These are phyloP conservation scores for Artibeus jamaicensis DNA, from an alignment of 2,797 vertebrate genomes.

Conservation along the genomic window DNA sequence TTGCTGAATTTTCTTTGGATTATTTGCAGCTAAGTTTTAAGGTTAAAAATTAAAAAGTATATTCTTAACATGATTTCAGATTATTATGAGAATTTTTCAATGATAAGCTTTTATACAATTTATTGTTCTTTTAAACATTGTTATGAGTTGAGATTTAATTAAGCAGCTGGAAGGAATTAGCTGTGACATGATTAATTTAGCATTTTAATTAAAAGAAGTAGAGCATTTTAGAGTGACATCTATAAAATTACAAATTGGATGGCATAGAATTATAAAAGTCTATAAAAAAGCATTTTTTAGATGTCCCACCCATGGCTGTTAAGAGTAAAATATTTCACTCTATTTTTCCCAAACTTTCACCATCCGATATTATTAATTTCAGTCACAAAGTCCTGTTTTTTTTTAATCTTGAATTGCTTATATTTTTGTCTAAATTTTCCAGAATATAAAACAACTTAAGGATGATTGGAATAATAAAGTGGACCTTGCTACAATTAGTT, in stretches of 20 bases:
- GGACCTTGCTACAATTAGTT: background rate
- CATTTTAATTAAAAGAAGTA: background rate
- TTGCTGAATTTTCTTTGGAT: background rate
- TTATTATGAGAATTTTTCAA: background rate
- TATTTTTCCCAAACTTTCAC: background rate
- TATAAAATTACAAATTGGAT: background rate
- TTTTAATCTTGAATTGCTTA: background rate
- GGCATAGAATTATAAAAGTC: background rate
- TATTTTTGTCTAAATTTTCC: background rate
- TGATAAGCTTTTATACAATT: background rate
- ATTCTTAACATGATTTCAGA: slow-evolving; percentile 27
- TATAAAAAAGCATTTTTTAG: background rate
- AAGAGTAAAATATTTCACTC: background rate
- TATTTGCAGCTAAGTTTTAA: background rate
- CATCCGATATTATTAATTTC: background rate
- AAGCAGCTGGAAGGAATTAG: background rate
- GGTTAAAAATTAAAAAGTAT: background rate
- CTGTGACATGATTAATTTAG: background rate
- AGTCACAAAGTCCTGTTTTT: background rate
- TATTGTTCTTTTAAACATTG: background rate
- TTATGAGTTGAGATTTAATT: background rate
- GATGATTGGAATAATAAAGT: background rate
- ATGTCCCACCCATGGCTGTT: background rate
- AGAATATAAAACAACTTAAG: background rate
- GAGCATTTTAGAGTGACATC: background rate